These are phyloP conservation scores for Epinotia nisella DNA, from an alignment of 2,888 invertebrate species.

Conservation along the genomic window DNA sequence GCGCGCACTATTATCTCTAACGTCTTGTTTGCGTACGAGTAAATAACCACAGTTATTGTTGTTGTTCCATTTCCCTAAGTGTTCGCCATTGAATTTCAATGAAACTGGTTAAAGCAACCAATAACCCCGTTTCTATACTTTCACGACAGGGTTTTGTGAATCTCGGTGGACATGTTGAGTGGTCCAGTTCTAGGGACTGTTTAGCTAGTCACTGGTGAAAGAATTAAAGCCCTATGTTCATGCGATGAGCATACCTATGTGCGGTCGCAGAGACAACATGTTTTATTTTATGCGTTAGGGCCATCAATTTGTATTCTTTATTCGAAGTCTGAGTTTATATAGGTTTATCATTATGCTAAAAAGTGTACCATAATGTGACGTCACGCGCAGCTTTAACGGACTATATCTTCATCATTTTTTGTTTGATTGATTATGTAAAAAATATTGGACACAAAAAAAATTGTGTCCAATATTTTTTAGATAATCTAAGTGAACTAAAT, in stretches of 20 bases:
- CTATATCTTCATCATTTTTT: too few species aligned
- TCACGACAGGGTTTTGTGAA: slow-evolving; percentile 38
- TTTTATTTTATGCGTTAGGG: too few species aligned
- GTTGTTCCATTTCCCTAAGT: slow-evolving; percentile 42
- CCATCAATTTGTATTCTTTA: too few species aligned
- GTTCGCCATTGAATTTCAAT: slow-evolving; percentile 41
- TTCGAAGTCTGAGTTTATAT: too few species aligned
- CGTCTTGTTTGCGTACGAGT: slow-evolving; percentile 38
- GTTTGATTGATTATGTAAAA: too few species aligned
- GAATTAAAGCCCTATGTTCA: slow-evolving; percentile 26
- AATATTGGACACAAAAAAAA: too few species aligned
- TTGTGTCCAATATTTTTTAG: too few species aligned
- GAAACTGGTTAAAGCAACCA: slow-evolving; percentile 32
- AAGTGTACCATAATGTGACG: too few species aligned
- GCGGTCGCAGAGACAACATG: not conserved
- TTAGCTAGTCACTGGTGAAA: slow-evolving; percentile 22
- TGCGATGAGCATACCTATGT: not conserved
- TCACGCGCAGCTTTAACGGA: too few species aligned
- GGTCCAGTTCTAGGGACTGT: slow-evolving; percentile 34
- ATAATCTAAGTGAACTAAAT: too few species aligned
- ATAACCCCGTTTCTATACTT: slow-evolving; percentile 44
- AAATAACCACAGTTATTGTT: slow-evolving; percentile 43
- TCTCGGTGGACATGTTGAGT: slow-evolving; percentile 25
- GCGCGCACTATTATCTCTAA: slow-evolving; percentile 28
- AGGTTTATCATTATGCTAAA: too few species aligned